Percentiles rank a stretch among this genome's conserved stretches.
phyloP scores from a whole-genome alignment of 2,797 vertebrate species.

The Cyclura pinguis region DNA sequence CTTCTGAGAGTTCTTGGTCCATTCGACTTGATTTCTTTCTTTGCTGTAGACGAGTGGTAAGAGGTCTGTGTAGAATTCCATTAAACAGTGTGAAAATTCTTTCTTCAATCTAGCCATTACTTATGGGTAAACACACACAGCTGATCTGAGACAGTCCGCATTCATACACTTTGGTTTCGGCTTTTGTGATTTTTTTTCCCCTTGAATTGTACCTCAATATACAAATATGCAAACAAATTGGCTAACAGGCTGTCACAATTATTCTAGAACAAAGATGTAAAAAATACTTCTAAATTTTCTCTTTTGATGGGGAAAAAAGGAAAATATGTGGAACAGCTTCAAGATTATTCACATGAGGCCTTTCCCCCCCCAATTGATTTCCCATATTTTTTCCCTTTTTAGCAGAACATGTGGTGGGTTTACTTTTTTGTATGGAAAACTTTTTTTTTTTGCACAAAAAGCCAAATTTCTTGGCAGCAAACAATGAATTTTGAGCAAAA shows the following conservation, averaged over 20 bases:
- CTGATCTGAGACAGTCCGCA: not conserved
- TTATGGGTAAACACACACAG: not conserved
- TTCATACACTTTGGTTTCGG: not conserved
- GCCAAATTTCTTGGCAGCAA: too few relatives aligned
- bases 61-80: not conserved
- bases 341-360: too few relatives aligned
- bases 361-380: too few relatives aligned
- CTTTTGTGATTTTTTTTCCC: too few relatives aligned
- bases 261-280: too few relatives aligned
- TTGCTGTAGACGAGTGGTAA: not conserved
- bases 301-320: too few relatives aligned
- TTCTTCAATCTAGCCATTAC: not conserved
- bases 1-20: conserved; percentile 38
- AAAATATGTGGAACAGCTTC: too few relatives aligned
- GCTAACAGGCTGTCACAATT: too few relatives aligned
- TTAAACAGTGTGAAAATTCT: not conserved
- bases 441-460: not conserved
- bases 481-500: too few relatives aligned
- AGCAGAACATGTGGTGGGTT: not conserved
- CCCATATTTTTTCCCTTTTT: not conserved
- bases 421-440: not conserved
- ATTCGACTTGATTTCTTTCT: not conserved
- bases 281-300: too few relatives aligned
- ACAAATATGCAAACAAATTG: too few relatives aligned
- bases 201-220: not conserved